Percentiles rank a stretch among this genome's conserved stretches.
These are phyloP conservation scores for Danaus plexippus DNA, from an alignment of 1,140 invertebrate species.

Conservation along the genomic window DNA sequence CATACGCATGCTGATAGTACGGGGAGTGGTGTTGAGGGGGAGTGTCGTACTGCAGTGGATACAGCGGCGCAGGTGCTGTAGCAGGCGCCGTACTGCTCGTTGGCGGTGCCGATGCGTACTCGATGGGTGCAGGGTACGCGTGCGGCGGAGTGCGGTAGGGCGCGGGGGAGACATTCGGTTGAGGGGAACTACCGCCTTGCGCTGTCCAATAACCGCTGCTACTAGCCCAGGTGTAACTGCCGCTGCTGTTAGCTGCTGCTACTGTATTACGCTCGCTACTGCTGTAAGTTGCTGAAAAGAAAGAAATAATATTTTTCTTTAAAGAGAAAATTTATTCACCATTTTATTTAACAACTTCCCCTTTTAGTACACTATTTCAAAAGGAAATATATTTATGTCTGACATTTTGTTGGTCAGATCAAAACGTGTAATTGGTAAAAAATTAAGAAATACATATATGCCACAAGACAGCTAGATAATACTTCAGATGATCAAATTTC, in stretches of 20 bases:
- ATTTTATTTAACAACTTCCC: slow-evolving; percentile 5
- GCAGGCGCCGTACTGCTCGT: slow-evolving; percentile 40
- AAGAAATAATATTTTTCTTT: slow-evolving; percentile 1
- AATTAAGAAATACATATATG: no score
- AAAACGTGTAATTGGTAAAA: no score
- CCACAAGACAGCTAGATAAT: no score
- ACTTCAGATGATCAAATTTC: no score
- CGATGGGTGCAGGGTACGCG: slow-evolving; percentile 49
- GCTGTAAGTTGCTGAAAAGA: slow-evolving; percentile 53
- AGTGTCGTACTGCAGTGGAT: slow-evolving; percentile 53
- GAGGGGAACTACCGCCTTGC: slow-evolving; percentile 49
- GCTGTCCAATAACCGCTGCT: slow-evolving; percentile 56
- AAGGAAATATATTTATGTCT: no score
- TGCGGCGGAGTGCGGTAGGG: slow-evolving; percentile 55
- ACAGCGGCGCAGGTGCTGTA: slow-evolving; percentile 45
- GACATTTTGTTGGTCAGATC: no score
- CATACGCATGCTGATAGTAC: slow-evolving; percentile 58
- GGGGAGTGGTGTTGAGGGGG: slow-evolving; percentile 55
- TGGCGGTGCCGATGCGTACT: slow-evolving; percentile 50
- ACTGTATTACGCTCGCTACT: slow-evolving; percentile 54
- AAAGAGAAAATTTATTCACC: slow-evolving; percentile 1
- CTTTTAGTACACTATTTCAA: no score
- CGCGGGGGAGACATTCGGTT: slow-evolving; percentile 46
- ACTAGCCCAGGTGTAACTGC: slow-evolving; percentile 58
- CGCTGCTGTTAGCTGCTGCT: slow-evolving; percentile 45